Evolutionary conservation across 2,113 vertebrate species (phyloP).

Genomic region (Leptobrachium leishanense): DNA sequence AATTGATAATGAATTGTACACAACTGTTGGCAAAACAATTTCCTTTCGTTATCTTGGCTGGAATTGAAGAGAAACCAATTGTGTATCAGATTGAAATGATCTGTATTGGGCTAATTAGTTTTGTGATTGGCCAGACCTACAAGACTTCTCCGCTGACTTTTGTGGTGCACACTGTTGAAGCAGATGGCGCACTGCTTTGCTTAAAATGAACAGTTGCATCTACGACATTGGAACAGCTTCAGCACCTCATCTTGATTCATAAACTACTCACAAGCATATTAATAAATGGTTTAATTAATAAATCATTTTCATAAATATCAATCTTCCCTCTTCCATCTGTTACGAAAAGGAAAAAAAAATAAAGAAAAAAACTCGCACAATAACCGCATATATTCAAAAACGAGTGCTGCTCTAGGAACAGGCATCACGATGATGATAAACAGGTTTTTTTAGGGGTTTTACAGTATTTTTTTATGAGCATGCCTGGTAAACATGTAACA

Average conservation of each 20-base stretch:
- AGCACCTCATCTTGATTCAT: slow-evolving; percentile 49
- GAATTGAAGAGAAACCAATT: slow-evolving; percentile 21
- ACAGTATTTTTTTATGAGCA: background rate
- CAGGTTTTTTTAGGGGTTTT: background rate
- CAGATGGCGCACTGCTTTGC: slow-evolving; percentile 43
- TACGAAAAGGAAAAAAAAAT: slow-evolving; percentile 14
- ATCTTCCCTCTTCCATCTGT: slow-evolving; percentile 45
- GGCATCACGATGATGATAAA: no score
- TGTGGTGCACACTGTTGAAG: slow-evolving; percentile 26
- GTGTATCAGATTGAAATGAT: slow-evolving; percentile 33
- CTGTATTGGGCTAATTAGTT: slow-evolving; percentile 48
- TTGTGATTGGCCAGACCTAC: slow-evolving; percentile 44
- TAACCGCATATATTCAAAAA: background rate
- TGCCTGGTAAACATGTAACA: background rate
- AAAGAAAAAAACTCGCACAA: slow-evolving; percentile 10
- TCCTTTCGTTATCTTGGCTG: slow-evolving; percentile 35
- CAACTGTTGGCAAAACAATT: slow-evolving; percentile 39
- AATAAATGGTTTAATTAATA: slow-evolving; percentile 50
- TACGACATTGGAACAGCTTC: slow-evolving; percentile 47
- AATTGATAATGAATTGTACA: slow-evolving; percentile 23
- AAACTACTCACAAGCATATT: slow-evolving; percentile 50
- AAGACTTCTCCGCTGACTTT: slow-evolving; percentile 46
- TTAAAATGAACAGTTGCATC: slow-evolving; percentile 50
- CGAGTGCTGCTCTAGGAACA: background rate
- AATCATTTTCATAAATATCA: slow-evolving; percentile 50